phyloP scores from a whole-genome alignment of 2,888 invertebrate species.

The Stenoptilia bipunctidactyla region DNA sequence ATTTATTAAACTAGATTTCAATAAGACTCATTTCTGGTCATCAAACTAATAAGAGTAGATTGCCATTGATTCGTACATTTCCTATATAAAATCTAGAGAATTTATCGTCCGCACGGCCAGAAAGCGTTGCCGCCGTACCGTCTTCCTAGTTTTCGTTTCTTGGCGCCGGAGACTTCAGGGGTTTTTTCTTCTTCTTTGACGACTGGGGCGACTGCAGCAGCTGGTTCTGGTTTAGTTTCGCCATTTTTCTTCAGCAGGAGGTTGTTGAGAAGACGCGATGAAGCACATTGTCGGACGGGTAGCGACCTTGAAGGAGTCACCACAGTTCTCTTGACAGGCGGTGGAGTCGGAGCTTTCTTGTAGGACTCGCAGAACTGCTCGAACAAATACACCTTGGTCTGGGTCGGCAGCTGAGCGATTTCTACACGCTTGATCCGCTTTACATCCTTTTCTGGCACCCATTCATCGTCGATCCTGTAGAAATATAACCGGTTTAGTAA shows the following conservation, averaged over 20 bases:
- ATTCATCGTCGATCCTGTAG: slow-evolving; percentile 85
- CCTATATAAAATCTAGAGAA: background rate
- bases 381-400: slow-evolving; percentile 62
- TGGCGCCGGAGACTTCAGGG: slow-evolving; percentile 43
- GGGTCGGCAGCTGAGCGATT: slow-evolving; percentile 59
- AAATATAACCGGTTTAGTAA: slow-evolving; percentile 22
- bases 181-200: slow-evolving; percentile 22
- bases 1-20: too few species aligned
- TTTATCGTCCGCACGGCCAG: slow-evolving; percentile 61
- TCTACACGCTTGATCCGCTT: slow-evolving; percentile 73
- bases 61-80: too few species aligned
- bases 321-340: slow-evolving; percentile 16
- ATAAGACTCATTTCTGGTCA: too few species aligned
- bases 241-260: slow-evolving; percentile 34
- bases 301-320: slow-evolving; percentile 17
- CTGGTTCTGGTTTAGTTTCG: slow-evolving; percentile 6
- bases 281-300: slow-evolving; percentile 38
- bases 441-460: slow-evolving; percentile 83
- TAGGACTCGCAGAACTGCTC: slow-evolving; percentile 63
- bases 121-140: slow-evolving; percentile 52
- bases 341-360: slow-evolving; percentile 24
- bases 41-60: too few species aligned
- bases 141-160: slow-evolving; percentile 54
- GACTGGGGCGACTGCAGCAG: slow-evolving; percentile 25
- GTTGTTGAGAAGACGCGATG: slow-evolving; percentile 39